phyloP scores from a whole-genome alignment of 1,140 invertebrate genomes.

The Acyrthosiphon pisum region DNA sequence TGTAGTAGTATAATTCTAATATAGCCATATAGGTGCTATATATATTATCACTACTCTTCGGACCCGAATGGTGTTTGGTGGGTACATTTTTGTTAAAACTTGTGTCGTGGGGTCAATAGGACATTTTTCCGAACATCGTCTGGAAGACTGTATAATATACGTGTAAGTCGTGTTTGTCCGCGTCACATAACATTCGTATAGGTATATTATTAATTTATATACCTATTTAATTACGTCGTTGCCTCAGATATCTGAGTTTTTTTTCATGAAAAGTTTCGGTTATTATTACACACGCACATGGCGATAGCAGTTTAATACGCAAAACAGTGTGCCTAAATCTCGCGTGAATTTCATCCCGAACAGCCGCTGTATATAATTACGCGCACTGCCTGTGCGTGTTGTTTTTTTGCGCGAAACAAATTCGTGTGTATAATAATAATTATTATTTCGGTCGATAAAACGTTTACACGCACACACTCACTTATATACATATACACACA shows the following conservation, averaged over 20 bases:
- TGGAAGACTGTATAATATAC: neutral
- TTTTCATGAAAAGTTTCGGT: neutral
- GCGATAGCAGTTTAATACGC: neutral
- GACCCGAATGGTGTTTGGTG: neutral
- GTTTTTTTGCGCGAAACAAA: slow-evolving; percentile 33
- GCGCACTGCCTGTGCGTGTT: neutral
- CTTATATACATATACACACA: too few relatives aligned
- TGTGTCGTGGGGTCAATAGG: neutral
- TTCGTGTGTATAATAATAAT: slow-evolving; percentile 37
- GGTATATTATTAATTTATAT: slow-evolving; percentile 20
- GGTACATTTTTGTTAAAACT: neutral
- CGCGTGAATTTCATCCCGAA: slow-evolving; percentile 42
- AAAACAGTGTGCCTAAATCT: neutral
- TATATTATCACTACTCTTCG: neutral
- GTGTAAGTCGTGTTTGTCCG: neutral
- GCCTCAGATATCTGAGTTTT: neutral
- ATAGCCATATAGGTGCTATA: neutral
- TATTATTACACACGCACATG: slow-evolving; percentile 12
- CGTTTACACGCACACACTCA: neutral
- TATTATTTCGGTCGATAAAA: slow-evolving; percentile 31
- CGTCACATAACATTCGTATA: neutral
- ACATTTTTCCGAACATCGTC: neutral
- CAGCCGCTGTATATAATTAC: slow-evolving; percentile 26
- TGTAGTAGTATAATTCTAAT: neutral
- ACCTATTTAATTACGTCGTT: neutral